Conservation (phyloP, 2,888 invertebrate species). For the Hypercompe scribonia region DNA sequence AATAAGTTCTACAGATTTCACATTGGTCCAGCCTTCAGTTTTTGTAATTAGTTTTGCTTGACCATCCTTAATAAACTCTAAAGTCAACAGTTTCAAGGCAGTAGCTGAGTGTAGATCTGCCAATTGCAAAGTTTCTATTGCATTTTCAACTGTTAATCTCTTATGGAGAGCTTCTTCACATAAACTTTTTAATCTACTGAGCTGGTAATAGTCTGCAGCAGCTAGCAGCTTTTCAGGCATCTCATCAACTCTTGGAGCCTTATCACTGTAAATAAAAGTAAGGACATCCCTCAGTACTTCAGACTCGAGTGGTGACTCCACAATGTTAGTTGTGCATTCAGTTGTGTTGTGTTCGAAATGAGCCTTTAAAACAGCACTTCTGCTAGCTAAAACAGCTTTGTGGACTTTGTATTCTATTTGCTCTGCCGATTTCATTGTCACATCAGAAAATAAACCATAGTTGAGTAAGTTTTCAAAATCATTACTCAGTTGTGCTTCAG, state of each 20-base stretch:
- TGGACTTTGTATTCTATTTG: constrained; percentile 76
- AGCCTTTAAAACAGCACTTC: constrained; percentile 79
- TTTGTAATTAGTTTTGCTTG: constrained; percentile 78
- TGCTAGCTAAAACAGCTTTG: constrained; percentile 77
- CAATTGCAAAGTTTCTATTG: constrained; percentile 76
- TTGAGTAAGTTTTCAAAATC: constrained; percentile 77
- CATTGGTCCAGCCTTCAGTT: constrained; percentile 77
- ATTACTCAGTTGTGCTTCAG: constrained; percentile 73
- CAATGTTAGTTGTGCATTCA: constrained; percentile 74
- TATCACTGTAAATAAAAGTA: constrained; percentile 79
- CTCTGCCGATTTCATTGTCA: constrained; percentile 77
- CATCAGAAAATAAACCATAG: constrained; percentile 76
- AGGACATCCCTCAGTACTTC: constrained; percentile 76
- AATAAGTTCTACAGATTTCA: constrained; percentile 77
- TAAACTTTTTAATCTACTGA: constrained; percentile 73
- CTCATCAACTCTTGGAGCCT: constrained; percentile 77
- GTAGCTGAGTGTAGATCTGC: constrained; percentile 80
- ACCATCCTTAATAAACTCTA: constrained; percentile 82
- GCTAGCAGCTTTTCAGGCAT: constrained; percentile 79
- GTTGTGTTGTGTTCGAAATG: constrained; percentile 81
- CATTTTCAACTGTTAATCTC: constrained; percentile 79
- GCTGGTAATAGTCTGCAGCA: constrained; percentile 80
- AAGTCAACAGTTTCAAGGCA: constrained; percentile 69
- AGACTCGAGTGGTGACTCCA: constrained; percentile 76
- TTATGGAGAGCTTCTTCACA: constrained; percentile 81